These are phyloP conservation scores for Crax fasciolata DNA, from an alignment of 2,797 vertebrate species.

Conservation along the genomic window DNA sequence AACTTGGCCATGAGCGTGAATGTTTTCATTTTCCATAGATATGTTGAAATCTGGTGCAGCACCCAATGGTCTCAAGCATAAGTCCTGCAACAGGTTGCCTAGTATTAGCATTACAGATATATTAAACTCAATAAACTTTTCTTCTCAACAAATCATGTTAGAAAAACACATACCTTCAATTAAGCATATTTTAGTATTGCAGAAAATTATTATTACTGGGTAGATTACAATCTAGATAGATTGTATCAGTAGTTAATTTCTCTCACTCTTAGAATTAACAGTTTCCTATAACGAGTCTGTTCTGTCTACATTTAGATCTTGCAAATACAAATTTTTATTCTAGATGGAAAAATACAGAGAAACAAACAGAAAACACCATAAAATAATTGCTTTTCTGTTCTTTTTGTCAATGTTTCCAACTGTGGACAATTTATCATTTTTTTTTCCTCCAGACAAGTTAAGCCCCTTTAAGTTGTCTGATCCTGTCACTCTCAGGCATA, in stretches of 20 bases:
- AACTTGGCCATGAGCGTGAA: not conserved
- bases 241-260: not conserved
- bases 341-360: not conserved
- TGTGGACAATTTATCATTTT: not conserved
- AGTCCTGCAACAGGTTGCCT: not conserved
- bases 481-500: not conserved
- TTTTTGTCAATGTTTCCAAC: not conserved
- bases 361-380: fast-evolving
- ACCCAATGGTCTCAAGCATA: not conserved
- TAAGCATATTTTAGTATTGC: not conserved
- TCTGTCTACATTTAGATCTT: not conserved
- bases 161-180: not conserved
- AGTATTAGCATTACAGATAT: not conserved
- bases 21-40: not conserved
- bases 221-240: not conserved
- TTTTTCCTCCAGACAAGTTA: not conserved
- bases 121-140: not conserved
- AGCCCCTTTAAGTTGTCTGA: not conserved
- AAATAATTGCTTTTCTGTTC: not conserved
- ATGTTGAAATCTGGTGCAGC: not conserved
- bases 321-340: not conserved
- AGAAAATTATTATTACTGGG: not conserved
- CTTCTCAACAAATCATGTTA: not conserved
- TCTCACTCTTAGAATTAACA: not conserved
- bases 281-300: not conserved